A percentile compares a stretch with the other conserved stretches of the same genome.
Evolutionary conservation across 1,140 invertebrate genomes (phyloP).

Genomic region (Oedothorax gibbosus): DNA sequence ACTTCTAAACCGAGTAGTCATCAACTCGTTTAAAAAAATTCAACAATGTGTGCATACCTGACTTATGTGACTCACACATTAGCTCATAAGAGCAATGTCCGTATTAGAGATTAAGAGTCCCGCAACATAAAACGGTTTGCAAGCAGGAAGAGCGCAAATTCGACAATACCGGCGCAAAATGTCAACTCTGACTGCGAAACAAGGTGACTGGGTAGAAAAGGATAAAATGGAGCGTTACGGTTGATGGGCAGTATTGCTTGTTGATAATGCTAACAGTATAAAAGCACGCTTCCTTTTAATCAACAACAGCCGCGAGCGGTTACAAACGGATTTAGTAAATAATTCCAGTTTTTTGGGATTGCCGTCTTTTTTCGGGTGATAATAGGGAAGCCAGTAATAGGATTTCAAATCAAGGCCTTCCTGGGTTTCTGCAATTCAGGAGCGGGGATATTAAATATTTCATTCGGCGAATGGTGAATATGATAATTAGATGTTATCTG

Average conservation of each 20-base stretch:
- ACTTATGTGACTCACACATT: not conserved
- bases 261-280: not conserved
- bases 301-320: not conserved
- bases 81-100: conserved; percentile 8
- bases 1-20: not conserved
- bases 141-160: conserved; percentile 38
- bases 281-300: not conserved
- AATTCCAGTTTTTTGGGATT: too few relatives aligned
- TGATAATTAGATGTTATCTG: too few relatives aligned
- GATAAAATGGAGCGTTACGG: conserved; percentile 46
- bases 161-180: conserved; percentile 26
- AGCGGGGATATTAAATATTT: not conserved
- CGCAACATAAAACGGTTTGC: conserved; percentile 1
- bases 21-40: not conserved
- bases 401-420: not conserved
- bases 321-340: not conserved
- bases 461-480: too few relatives aligned
- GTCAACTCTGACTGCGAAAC: conserved; percentile 18
- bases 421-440: not conserved
- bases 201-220: conserved; percentile 51
- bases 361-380: not conserved
- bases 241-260: conserved; percentile 15
- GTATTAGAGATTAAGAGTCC: not conserved
- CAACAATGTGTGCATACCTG: not conserved
- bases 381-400: not conserved